Evolutionary conservation across 2,888 invertebrate species (phyloP), one percentile per base, ranked within the genome.

Genomic region (Onchidella celtica): DNA sequence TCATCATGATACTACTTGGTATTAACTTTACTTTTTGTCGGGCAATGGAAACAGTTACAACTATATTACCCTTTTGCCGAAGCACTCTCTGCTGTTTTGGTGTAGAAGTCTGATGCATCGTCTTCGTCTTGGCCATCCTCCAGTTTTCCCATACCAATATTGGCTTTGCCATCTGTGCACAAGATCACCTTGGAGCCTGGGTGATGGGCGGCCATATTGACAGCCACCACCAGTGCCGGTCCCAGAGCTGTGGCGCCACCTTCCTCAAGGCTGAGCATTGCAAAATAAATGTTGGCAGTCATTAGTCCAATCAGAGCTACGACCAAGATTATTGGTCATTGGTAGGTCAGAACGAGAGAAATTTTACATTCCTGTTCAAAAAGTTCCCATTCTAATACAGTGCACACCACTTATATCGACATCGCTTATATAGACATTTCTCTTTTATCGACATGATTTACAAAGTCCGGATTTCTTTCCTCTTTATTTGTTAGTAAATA

Each of bases 161-260:
- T 93, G 3, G 93, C 93, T 86, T 90, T 86, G n/a, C 93, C 93
- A 84, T 93, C 93, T 36, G 93, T 93, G 83, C 92, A 93, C 38
- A 93, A 84, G 75, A 93, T 92, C 38, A 93, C 90, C 89, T 92
- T 92, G 76, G 92, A 92, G n/a, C 92, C 92, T 11, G 90, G 85
- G n/a, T 89, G 86, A 68, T 89, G 86, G 29, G 90, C 87, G 3
- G 92, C 92, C 88, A 92, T 88, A 40, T 89, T 87, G 2, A 91
- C 85, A 1, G 91, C 88, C 27, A 92, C 86, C 29, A 92, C 81
- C 38, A 93, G 84, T 4, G 92, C 91, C 11, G 93, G 93, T 3
- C 93, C 93, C 2, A 93, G 87, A 3, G 93, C 92, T 61, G 93
- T 93, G 14, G 88, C 85, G 4, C 93, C 93, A 40, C 90, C 91